Evolutionary conservation across 2,888 invertebrate genomes (phyloP), one percentile per base, ranked within the genome.

Genomic region (Macrosoma leucophasiata): DNA sequence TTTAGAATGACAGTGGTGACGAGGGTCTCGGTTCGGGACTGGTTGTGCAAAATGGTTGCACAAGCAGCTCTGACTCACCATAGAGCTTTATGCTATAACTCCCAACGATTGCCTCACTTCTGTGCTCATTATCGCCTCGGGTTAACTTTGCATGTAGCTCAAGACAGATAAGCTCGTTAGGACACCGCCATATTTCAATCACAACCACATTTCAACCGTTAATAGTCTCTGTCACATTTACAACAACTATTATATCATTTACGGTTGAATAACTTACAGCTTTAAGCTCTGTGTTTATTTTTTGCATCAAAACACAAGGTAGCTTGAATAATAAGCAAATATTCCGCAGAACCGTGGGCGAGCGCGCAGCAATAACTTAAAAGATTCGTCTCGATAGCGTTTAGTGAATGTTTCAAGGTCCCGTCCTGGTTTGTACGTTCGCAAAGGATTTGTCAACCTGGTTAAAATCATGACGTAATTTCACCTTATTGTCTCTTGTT

Each of bases 331-430:
- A 55, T 52, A 51, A 55, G 55, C 55, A 51, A 53, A 44, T 51
- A 50, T 57, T 49, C 38, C 15, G 55, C 52, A 55, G 49, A 51
- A 61, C 66, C 63, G 79, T 79, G 76, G 77, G 79, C 75, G 78
- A 60, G 54, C 50, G 56, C 58, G 51, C 57, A 47, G 60, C 61
- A 59, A 54, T 62, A 65, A 60, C 66, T 64, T 63, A 54, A 64
- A 62, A 76, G 77, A 76, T 78, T 76, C 69, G 73, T 73, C 75
- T 77, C 70, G 69, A 77, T 75, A 77, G 67, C 66, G 65, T 65
- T 76, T 67, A 55, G 79, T 75, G 81, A 81, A 78, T 79, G 82
- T 79, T 75, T 77, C 82, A 82, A 82, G 84, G 82, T 75, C 75
- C 62, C 67, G 75, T 76, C 76, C 78, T 69, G 77, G 65, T 78